These are phyloP conservation scores for Lasioglossum zephyrum DNA, from an alignment of 2,888 invertebrate genomes.

Conservation along the genomic window DNA sequence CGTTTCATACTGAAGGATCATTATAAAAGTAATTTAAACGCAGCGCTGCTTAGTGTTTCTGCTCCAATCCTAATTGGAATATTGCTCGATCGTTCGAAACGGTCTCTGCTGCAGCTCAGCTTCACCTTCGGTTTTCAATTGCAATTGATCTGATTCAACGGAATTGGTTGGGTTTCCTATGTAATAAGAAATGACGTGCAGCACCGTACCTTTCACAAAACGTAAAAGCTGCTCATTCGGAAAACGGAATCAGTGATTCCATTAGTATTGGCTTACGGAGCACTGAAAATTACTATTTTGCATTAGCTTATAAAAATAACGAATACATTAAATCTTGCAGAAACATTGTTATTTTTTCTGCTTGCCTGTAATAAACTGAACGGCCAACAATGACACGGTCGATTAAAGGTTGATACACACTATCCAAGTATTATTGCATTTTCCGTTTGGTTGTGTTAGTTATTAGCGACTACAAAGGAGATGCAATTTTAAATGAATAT, in stretches of 20 bases:
- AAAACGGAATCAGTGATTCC: not conserved
- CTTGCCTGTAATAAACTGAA: not conserved
- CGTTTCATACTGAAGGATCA: not conserved
- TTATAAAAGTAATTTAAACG: constrained; percentile 1
- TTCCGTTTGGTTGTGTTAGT: not conserved
- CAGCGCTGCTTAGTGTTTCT: not conserved
- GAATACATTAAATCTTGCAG: not conserved
- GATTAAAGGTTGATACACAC: not conserved
- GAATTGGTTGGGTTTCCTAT: not conserved
- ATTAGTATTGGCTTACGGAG: no score
- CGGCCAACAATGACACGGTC: not conserved
- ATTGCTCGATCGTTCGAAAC: not conserved
- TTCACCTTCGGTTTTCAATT: not conserved
- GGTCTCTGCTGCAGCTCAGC: not conserved
- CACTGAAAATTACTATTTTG: no score
- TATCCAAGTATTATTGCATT: not conserved
- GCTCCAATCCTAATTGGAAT: not conserved
- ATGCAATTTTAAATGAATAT: not conserved
- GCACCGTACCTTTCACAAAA: not conserved
- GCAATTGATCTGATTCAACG: not conserved
- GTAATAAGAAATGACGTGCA: not conserved
- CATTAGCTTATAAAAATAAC: no score
- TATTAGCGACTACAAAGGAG: not conserved
- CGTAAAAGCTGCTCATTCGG: not conserved
- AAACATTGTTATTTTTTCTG: not conserved